Percentiles rank a stretch among this genome's conserved stretches.
These are phyloP conservation scores for Dolichotis patagonum DNA, from an alignment of 2,113 vertebrate genomes.

Conservation along the genomic window DNA sequence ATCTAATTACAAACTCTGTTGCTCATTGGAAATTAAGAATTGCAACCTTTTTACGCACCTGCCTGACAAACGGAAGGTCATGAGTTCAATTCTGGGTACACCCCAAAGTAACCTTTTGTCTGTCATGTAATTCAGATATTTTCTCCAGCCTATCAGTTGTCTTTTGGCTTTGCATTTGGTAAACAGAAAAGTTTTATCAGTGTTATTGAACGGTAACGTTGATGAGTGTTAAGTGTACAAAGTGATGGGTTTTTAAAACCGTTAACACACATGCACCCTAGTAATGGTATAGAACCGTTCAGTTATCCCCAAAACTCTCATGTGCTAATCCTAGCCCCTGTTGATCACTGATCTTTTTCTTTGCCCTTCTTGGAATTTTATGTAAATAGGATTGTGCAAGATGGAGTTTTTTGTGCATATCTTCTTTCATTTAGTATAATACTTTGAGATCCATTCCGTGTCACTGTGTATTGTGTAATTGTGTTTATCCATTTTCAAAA, in stretches of 20 bases:
- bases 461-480: not conserved
- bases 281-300: not conserved
- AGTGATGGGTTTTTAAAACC: not conserved
- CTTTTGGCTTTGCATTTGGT: conserved; percentile 25
- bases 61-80: not conserved
- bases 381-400: not conserved
- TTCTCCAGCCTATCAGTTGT: not conserved
- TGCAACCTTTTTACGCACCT: not conserved
- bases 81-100: not conserved
- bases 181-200: not conserved
- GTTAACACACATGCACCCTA: not conserved
- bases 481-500: not conserved
- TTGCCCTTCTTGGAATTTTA: not conserved
- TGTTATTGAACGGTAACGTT: not conserved
- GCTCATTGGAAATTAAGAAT: not conserved
- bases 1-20: not conserved
- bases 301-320: not conserved
- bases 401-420: not conserved
- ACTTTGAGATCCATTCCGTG: not conserved
- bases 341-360: not conserved
- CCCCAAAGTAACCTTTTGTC: not conserved
- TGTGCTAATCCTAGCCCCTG: not conserved
- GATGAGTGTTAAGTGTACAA: not conserved
- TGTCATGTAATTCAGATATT: not conserved
- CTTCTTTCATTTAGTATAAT: not conserved